Conservation (phyloP, 2,888 invertebrate genomes). For the Ferrisia virgata region DNA sequence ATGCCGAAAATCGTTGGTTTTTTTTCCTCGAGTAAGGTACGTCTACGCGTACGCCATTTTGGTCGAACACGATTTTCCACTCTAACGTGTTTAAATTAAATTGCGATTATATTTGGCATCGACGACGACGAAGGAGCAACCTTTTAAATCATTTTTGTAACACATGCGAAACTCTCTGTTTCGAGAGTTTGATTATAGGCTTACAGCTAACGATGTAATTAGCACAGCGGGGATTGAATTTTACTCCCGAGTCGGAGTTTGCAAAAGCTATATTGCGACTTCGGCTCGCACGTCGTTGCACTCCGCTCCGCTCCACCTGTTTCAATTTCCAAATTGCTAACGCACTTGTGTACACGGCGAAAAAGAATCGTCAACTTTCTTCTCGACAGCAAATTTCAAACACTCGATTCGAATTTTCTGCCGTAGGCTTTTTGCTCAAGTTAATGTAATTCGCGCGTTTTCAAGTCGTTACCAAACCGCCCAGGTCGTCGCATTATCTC, state of each 20-base stretch:
- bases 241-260: neutral
- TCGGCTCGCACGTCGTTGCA: neutral
- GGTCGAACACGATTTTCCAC: slow-evolving; percentile 3
- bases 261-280: neutral
- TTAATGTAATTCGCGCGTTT: neutral
- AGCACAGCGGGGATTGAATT: slow-evolving; percentile 24
- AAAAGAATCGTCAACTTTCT: neutral
- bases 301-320: neutral
- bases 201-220: slow-evolving; percentile 26
- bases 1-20: neutral
- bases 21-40: neutral
- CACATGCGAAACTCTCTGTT: slow-evolving; percentile 1
- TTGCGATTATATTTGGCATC: neutral
- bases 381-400: neutral
- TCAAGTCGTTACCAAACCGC: neutral
- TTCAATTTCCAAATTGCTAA: neutral
- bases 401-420: neutral
- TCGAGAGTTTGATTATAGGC: slow-evolving; percentile 24
- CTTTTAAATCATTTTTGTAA: slow-evolving; percentile 19
- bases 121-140: neutral
- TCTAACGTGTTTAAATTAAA: slow-evolving; percentile 16
- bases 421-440: neutral
- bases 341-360: slow-evolving; percentile 1
- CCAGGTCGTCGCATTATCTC: neutral
- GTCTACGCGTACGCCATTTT: neutral